Base-by-base conservation (phyloP, 1,140 invertebrate genomes). In the Dolichoris vasculosae region DNA sequence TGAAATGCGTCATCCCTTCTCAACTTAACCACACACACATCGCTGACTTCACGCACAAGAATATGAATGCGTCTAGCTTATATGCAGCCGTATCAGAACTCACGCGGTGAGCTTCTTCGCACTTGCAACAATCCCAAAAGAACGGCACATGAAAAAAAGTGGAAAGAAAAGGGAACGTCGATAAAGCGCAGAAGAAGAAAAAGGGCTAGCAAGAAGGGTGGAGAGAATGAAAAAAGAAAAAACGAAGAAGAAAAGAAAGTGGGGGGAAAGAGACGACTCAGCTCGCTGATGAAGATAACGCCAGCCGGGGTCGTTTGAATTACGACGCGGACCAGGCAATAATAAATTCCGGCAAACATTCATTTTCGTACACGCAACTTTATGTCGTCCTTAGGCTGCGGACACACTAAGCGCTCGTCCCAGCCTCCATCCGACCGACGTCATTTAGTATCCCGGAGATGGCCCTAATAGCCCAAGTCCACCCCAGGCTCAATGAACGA, bases 291-390 rank as follows among this genome's bases (percentile, higher is more conserved):
- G 92, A 93, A 93, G 92, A 93, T 93, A 93, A 93, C 91, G 92
- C 92, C 92, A 92, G 86, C 83, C 87, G 86, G 20, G 82, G 32
- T 71, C 87, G 87, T 93, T 93, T 93, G 92, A 93, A 91, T 93
- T 92, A 93, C 92, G 92, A 90, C 86, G 87, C 86, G 87, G 88
- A 87, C 88, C 89, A 86, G 89, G 90, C 91, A 90, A 92, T 93
- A 93, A 93, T 93, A 93, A 93, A 93, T 93, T 93, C 91, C 90
- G 88, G 88, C 90, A 92, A 93, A 92, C 92, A 93, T 93, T 93
- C 91, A 93, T 93, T 93, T 93, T 93, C 91, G 92, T 93, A 91
- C 90, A 93, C 91, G 91, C 91, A 92, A 93, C 89, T 93, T 93
- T 93, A 93, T 93, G 91, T 90, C 92, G 89, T 92, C 90, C 92